phyloP scores from a whole-genome alignment of 2,113 vertebrate species.

The Isurus oxyrinchus region DNA sequence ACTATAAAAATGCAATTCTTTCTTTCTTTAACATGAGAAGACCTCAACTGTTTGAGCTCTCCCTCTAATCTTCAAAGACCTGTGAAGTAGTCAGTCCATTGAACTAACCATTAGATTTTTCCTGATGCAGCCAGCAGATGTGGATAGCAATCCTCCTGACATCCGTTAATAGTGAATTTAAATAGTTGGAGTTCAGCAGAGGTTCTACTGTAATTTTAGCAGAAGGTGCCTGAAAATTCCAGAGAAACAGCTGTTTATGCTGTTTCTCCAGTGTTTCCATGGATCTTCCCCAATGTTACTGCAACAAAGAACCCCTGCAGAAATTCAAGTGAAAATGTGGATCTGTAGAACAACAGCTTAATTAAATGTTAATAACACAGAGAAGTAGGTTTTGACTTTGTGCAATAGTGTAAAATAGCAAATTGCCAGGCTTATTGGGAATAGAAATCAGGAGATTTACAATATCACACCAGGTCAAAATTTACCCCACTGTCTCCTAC shows the following conservation, averaged over 20 bases:
- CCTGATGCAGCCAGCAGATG: neutral
- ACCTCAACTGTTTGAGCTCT: neutral
- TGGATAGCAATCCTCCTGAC: neutral
- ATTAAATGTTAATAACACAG: too few species aligned
- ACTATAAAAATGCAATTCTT: neutral
- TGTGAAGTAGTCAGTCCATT: neutral
- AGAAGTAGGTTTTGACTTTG: neutral
- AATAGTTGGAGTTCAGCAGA: neutral
- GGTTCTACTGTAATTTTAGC: neutral
- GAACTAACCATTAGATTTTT: neutral
- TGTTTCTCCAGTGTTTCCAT: neutral
- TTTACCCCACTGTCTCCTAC: neutral
- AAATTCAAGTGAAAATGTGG: neutral
- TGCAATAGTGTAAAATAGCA: neutral
- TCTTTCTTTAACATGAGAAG: neutral
- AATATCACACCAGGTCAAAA: neutral
- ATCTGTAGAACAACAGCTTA: neutral
- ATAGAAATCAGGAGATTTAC: neutral
- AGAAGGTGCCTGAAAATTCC: neutral
- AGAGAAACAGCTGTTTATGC: neutral
- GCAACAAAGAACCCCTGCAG: neutral
- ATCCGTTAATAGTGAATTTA: neutral
- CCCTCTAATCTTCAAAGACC: neutral
- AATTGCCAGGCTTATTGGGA: neutral
- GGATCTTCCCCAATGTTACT: neutral